Base-by-base conservation (phyloP, 1,140 invertebrate genomes). In the Zaprionus lachaisei region DNA sequence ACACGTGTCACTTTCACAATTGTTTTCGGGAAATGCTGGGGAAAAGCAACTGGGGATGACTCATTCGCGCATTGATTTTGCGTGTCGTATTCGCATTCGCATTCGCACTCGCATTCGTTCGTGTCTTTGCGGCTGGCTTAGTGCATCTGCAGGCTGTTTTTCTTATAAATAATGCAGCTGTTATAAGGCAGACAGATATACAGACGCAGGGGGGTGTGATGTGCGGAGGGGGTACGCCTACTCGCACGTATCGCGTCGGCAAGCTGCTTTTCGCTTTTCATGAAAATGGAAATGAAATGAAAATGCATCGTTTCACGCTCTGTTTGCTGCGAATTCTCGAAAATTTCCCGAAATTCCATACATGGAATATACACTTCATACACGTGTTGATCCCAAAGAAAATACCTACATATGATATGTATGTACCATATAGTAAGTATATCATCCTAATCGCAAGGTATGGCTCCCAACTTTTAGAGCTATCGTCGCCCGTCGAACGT, bases 1-100 rank as follows among this genome's bases (percentile, higher is more conserved):
- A 83, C 83, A 83, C 83, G 84, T 86, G 83, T 74, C 83, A 83
- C 83, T 86, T 86, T 86, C 83, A 78, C 83, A 86, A 85, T 66
- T 66, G 57, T 70, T 57, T 34, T 60, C 31, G 34, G 22, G 49
- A 72, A 72, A 58, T 61, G 66, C 20, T 34, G 34, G 28, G 67
- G 57, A 58, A 68, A 58, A 58, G 70, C 47, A 31, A 70, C 65
- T 61, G 69, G 17, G 15, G 26, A 77, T 83, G 80, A 83, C 55
- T 83, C 81, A 83, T 83, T 47, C 47, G 56, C 64, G 41, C 72
- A 65, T 66, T 78, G 70, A 78, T 68, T 81, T 75, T 51, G 47
- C 47, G 47, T 51, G 47, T 17, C 41, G 41, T 17, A 5, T 44
- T 49, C 47, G 47, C 44, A 20, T 49, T 51, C 47, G 47, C 44